Evolutionary conservation across 1,140 invertebrate genomes (phyloP).

Genomic region (Heliconius melpomene): DNA sequence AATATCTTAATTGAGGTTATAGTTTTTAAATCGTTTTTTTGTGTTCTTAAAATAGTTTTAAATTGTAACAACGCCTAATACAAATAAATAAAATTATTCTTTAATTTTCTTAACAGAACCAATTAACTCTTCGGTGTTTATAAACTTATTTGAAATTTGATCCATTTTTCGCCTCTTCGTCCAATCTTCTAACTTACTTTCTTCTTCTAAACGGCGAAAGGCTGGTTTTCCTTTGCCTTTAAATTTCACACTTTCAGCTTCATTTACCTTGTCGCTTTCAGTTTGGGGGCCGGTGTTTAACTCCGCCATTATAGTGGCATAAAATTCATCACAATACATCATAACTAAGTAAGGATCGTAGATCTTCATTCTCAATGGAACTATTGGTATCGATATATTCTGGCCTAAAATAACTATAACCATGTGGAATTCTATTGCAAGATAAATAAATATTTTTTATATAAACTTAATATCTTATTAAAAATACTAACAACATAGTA

Average conservation of each 20-base stretch:
- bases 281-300: conserved; percentile 47
- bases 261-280: conserved; percentile 41
- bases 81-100: not conserved
- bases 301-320: conserved; percentile 54
- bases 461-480: no score
- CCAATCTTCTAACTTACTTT: conserved; percentile 17
- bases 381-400: conserved; percentile 42
- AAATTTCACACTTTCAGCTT: conserved; percentile 49
- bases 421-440: no score
- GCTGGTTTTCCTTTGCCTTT: conserved; percentile 49
- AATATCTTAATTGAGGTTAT: no score
- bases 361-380: conserved; percentile 54
- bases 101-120: not conserved
- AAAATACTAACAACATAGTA: no score
- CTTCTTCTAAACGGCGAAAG: conserved; percentile 37
- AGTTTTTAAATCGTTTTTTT: no score
- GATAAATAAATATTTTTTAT: no score
- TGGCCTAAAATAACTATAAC: conserved; percentile 28
- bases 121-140: conserved; percentile 6
- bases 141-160: conserved; percentile 25
- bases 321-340: conserved; percentile 55
- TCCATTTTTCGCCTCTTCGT: conserved; percentile 20
- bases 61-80: not conserved
- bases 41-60: not conserved
- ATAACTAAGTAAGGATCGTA: conserved; percentile 57